These are phyloP conservation scores for Seira musarum DNA, from an alignment of 2,888 invertebrate species.

Conservation along the genomic window DNA sequence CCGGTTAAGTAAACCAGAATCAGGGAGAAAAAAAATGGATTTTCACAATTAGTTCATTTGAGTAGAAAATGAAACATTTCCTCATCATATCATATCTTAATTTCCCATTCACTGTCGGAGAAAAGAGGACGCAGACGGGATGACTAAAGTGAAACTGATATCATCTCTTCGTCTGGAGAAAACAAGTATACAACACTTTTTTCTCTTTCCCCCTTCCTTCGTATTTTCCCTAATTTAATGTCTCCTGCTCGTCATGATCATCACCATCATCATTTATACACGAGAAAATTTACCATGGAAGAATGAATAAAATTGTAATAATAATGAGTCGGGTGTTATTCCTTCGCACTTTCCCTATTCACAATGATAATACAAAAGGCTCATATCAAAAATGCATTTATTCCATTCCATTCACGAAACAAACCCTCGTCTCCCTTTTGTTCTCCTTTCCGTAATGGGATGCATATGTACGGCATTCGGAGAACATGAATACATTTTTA, in stretches of 20 bases:
- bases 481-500: background rate
- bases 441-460: conserved; percentile 37
- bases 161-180: too few relatives aligned
- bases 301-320: conserved; percentile 52
- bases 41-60: conserved; percentile 53
- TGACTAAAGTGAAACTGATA: too few relatives aligned
- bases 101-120: too few relatives aligned
- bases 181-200: too few relatives aligned
- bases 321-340: conserved; percentile 42
- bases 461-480: conserved; percentile 27
- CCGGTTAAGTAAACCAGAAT: conserved; percentile 53
- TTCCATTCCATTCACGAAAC: too few relatives aligned
- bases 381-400: too few relatives aligned
- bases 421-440: too few relatives aligned
- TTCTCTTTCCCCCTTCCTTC: too few relatives aligned
- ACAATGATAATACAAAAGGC: conserved; percentile 18
- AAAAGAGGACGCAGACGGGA: too few relatives aligned
- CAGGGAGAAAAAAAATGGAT: conserved; percentile 27
- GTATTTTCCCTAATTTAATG: too few relatives aligned
- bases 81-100: conserved; percentile 49
- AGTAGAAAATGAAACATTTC: conserved; percentile 57
- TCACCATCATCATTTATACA: conserved; percentile 20
- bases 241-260: background rate
- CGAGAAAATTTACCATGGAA: conserved; percentile 47
- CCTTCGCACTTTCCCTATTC: conserved; percentile 30